Percentiles rank a stretch among this genome's conserved stretches.
These are phyloP conservation scores for Drosophila lutescens DNA, from an alignment of 2,888 invertebrate species.

Conservation along the genomic window DNA sequence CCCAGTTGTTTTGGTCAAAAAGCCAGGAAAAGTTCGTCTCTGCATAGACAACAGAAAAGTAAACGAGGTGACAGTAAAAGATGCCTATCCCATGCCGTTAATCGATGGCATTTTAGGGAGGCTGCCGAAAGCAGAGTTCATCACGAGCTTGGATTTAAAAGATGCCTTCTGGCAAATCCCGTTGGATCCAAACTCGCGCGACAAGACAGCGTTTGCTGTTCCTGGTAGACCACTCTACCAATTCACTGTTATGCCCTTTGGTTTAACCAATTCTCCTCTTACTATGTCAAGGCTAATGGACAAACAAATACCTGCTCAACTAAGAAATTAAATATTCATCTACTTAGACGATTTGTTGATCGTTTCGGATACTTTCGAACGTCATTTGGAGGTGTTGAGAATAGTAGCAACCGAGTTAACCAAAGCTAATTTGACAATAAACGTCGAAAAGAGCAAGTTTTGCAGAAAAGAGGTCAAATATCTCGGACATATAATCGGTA, in stretches of 20 bases:
- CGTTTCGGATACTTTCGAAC: too few species aligned
- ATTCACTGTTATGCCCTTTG: background rate
- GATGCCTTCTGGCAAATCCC: background rate
- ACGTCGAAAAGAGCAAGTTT: too few species aligned
- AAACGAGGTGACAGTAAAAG: constrained; percentile 2
- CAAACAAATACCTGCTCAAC: too few species aligned
- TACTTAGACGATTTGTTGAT: too few species aligned
- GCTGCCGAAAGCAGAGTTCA: background rate
- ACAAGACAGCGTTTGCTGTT: background rate
- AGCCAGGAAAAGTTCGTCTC: constrained; percentile 9
- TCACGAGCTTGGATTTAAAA: background rate
- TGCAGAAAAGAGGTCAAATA: too few species aligned
- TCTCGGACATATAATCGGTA: too few species aligned
- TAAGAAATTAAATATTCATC: too few species aligned
- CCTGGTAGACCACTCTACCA: background rate
- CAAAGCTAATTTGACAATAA: too few species aligned
- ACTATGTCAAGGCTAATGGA: too few species aligned
- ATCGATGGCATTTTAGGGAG: background rate
- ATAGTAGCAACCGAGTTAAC: too few species aligned
- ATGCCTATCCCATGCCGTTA: constrained; percentile 1
- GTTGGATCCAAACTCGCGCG: background rate
- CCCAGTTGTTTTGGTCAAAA: constrained; percentile 3
- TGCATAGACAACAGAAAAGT: constrained; percentile 5
- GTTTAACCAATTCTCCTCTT: too few species aligned
- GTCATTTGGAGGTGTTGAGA: too few species aligned